Evolutionary conservation across 2,797 vertebrate genomes (phyloP), one percentile per base, ranked within the genome.

Genomic region (Salmo trutta): DNA sequence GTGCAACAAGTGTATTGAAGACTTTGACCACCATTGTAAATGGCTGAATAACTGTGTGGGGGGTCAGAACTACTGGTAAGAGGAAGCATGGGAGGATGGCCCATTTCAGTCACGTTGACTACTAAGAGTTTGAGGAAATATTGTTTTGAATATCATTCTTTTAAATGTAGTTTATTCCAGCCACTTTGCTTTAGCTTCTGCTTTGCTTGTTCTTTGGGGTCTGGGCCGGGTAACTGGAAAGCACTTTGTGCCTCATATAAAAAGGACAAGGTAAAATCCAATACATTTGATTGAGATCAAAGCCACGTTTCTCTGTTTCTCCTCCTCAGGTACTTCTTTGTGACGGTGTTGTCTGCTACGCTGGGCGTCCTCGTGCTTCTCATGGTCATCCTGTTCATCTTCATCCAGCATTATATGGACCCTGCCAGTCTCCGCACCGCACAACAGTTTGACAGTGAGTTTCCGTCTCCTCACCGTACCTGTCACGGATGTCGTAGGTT

Each of bases 21-120:
- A 93, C 78, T 96, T 96, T 29, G 94, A 95, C 83, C 94, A 95
- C 67, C 94, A 95, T 71, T 96, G 94, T 85, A 94, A 94, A 59
- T 95, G 94, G 94, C 87, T 95, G 17, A 96, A 94, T 89, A 96
- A 91, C 77, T 95, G 95, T 0, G 92, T 95, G 33, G 94, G 95
- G 12, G 89, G 88, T 19, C 94, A 94, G 75, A 96, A 96, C 84
- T 96, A 96, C 82, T 82, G 93, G 94, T 93, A 88, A 94, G 92
- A 54, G 41, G 51, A 71, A 62, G 36, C 56, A 41, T 21, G n/a
- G 27, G 62, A 3, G 54, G 56, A 29, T 2, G 10, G 21, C 31
- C 19, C 3, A 62, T 74, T 62, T 66, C 27, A 64, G 31, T 15
- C 59, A 47, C 7, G 54, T 75, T 65, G 69, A 31, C 54, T 53